phyloP scores from a whole-genome alignment of 2,888 invertebrate genomes.

The Dysmachus trigonus region DNA sequence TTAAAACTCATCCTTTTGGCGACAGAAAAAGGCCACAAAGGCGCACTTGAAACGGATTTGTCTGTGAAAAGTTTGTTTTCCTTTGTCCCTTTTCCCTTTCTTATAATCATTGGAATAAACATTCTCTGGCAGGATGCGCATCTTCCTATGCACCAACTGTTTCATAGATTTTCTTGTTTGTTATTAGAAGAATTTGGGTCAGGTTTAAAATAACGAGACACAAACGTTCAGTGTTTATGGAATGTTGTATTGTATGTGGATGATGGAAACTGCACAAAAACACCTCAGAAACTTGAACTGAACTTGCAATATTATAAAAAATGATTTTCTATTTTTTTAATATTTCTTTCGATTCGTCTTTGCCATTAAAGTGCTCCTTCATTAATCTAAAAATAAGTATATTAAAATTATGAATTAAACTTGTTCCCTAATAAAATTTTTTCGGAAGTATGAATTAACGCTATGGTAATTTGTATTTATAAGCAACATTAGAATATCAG shows the following conservation, averaged over 20 bases:
- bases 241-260: background rate
- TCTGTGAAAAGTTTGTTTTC: slow-evolving; percentile 36
- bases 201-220: background rate
- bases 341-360: too few species aligned
- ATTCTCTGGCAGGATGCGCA: background rate
- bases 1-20: slow-evolving; percentile 4
- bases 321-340: too few species aligned
- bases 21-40: slow-evolving; percentile 34
- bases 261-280: too few species aligned
- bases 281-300: background rate
- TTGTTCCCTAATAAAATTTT: too few species aligned
- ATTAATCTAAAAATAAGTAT: too few species aligned
- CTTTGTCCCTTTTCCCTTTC: slow-evolving; percentile 16
- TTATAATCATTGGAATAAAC: slow-evolving; percentile 14
- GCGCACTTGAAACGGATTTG: slow-evolving; percentile 29
- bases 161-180: background rate
- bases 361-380: too few species aligned
- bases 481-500: too few species aligned
- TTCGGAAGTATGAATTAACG: too few species aligned
- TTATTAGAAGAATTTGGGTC: background rate
- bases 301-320: too few species aligned
- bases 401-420: too few species aligned
- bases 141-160: background rate
- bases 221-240: background rate
- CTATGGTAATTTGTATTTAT: too few species aligned